These are phyloP conservation scores for Arvicanthis niloticus DNA, from an alignment of 2,113 vertebrate species.

Conservation along the genomic window DNA sequence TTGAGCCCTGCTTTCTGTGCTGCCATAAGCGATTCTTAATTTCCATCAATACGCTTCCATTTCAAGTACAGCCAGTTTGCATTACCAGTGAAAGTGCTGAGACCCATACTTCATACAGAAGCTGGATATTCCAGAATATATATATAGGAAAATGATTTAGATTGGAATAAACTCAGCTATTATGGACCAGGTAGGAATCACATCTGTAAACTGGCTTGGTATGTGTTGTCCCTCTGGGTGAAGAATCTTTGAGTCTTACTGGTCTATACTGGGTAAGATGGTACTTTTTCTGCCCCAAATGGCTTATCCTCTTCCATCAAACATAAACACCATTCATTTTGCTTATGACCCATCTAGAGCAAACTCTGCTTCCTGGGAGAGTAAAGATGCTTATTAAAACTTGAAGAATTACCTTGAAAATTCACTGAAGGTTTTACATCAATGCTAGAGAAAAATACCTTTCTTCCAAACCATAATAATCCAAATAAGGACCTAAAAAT, in stretches of 20 bases:
- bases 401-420: background rate
- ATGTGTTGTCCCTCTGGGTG: background rate
- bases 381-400: conserved; percentile 20
- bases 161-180: background rate
- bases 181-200: background rate
- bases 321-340: background rate
- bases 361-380: background rate
- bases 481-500: background rate
- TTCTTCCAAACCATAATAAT: background rate
- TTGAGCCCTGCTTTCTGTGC: conserved; percentile 49
- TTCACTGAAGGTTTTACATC: background rate
- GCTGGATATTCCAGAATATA: conserved; percentile 21
- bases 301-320: background rate
- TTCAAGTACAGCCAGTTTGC: conserved; percentile 46
- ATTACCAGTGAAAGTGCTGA: conserved; percentile 49
- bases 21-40: conserved; percentile 74
- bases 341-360: background rate
- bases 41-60: conserved; percentile 73
- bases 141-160: background rate
- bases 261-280: background rate
- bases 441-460: background rate
- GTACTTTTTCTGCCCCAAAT: background rate
- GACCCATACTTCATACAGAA: conserved; percentile 49
- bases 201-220: background rate
- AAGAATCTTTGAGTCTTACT: background rate